Evolutionary conservation across 2,797 vertebrate genomes (phyloP).

Genomic region (Sebastes matsubarae): DNA sequence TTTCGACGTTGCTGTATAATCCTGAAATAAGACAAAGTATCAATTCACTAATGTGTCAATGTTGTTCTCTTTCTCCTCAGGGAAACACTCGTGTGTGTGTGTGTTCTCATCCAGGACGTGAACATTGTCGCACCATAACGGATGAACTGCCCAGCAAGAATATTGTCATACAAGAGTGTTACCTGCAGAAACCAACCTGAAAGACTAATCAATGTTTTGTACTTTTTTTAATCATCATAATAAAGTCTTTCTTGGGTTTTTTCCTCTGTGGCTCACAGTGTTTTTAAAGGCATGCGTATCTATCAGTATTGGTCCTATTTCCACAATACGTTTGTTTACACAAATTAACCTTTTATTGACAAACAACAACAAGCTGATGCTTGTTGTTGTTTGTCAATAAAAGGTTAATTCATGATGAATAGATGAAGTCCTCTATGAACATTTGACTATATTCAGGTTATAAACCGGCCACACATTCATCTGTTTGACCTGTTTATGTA

Average conservation of each 20-base stretch:
- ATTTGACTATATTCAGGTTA: neutral
- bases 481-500: too few species aligned
- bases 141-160: neutral
- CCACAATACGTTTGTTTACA: neutral
- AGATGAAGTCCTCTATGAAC: neutral
- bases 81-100: neutral
- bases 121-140: neutral
- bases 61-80: neutral
- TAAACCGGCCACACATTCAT: neutral
- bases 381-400: too few species aligned
- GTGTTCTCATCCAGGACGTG: neutral
- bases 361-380: too few species aligned
- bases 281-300: neutral
- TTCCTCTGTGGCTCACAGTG: neutral
- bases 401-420: too few species aligned
- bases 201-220: neutral
- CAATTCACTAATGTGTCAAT: neutral
- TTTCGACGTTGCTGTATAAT: neutral
- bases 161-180: neutral
- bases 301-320: neutral
- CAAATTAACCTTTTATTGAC: neutral
- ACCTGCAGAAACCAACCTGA: neutral
- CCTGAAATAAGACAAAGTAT: neutral
- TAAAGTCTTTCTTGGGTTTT: neutral
- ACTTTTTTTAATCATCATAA: neutral